Evolutionary conservation across 2,888 invertebrate genomes (phyloP), one percentile per base, ranked within the genome.

Genomic region (Ypsolopha scabrella): DNA sequence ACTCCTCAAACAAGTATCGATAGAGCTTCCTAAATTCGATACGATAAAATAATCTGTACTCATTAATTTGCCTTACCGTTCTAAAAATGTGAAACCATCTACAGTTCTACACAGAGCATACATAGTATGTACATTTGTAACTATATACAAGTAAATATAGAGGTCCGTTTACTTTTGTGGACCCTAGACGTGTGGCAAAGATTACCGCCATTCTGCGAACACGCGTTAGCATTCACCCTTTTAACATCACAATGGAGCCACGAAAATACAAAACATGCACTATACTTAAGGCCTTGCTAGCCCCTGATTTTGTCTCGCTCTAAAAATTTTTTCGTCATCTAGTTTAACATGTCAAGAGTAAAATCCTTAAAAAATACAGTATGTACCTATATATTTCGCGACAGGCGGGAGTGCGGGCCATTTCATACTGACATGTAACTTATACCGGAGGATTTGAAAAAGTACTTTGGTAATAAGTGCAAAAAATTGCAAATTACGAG

Each of bases 81-180:
- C 73, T 80, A 80, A 68, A 67, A 71, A 73, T 63, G 66, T 76
- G 74, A 76, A 78, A 79, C 75, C 72, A 75, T 73, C 80, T 83
- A 82, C 75, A 72, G 67, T 68, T 64, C 76, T 80, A 82, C 75
- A 75, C 75, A 75, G 75, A 71, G 73, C 82, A 82, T 82, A 82
- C 80, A 80, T 69, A 78, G 80, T 83, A 83, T 85, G 81, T 85
- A 85, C 85, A 85, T 65, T 72, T 64, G 62, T 72, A 70, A 70
- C 67, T 82, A 82, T 83, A 71, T 80, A 83, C 80, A 85, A 68
- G 66, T 72, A 72, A 72, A 75, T 67, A 71, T 72, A 63, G 70
- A 71, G 72, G 73, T 73, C n/a, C 24, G 9, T 13, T 33, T 35
- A 49, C n/a, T 10, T 6, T 7, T n/a, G 35, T 7, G 10, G 8